Evolutionary conservation across 2,113 vertebrate species (phyloP).

Genomic region (Saccopteryx leptura): DNA sequence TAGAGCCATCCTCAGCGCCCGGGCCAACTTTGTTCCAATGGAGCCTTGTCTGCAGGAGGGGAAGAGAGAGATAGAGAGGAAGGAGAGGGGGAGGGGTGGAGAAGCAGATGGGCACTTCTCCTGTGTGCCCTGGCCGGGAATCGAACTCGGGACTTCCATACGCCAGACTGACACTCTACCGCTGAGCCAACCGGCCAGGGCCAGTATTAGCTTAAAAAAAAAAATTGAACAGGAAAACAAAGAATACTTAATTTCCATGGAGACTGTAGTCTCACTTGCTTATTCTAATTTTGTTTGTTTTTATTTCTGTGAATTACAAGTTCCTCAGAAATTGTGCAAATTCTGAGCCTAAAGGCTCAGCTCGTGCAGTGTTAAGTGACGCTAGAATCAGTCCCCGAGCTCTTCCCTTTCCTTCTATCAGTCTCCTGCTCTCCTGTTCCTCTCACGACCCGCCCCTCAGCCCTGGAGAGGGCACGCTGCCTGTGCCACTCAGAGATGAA

Average conservation of each 20-base stretch:
- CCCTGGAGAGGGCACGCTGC: neutral
- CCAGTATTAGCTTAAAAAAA: too few species aligned
- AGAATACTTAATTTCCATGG: neutral
- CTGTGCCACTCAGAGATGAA: neutral
- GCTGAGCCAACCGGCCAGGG: too few species aligned
- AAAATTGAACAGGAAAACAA: neutral
- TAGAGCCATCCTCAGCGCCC: too few species aligned
- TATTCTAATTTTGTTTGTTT: constrained; percentile 35
- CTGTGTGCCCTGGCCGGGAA: too few species aligned
- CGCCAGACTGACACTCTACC: too few species aligned
- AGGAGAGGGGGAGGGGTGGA: too few species aligned
- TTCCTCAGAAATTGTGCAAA: neutral
- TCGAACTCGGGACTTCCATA: too few species aligned
- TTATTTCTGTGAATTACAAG: neutral
- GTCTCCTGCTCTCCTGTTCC: neutral
- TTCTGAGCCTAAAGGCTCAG: neutral
- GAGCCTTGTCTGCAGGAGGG: too few species aligned
- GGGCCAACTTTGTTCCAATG: too few species aligned
- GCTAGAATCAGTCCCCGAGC: neutral
- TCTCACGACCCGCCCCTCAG: neutral
- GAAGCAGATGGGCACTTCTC: too few species aligned
- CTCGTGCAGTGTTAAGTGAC: neutral
- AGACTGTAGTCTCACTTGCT: neutral
- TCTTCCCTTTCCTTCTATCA: neutral
- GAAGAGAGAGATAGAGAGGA: too few species aligned